Conservation (phyloP, 1,140 invertebrate species). For the Drosophila lacteicornis region DNA sequence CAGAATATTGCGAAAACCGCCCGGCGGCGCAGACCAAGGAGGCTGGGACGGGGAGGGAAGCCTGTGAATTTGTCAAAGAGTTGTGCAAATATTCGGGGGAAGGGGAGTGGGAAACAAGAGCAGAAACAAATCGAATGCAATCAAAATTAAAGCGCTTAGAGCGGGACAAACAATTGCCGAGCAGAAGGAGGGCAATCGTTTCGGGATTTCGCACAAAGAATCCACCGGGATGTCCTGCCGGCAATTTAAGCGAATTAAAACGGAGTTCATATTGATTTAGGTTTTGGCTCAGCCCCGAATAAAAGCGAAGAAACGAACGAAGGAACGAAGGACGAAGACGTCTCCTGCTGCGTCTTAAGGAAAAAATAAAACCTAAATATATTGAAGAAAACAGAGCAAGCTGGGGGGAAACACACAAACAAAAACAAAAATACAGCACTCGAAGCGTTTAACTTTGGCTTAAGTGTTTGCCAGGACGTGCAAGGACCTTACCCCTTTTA, state of each 20-base stretch:
- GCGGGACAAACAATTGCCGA: constrained; percentile 67
- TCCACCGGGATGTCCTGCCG: constrained; percentile 61
- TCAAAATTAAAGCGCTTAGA: constrained; percentile 84
- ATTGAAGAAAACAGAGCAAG: constrained; percentile 53
- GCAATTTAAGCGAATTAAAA: constrained; percentile 83
- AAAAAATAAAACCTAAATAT: constrained; percentile 29
- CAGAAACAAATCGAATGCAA: constrained; percentile 81
- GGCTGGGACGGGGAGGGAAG: constrained; percentile 24
- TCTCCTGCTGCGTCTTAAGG: constrained; percentile 65
- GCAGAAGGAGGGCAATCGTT: constrained; percentile 62
- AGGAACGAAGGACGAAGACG: constrained; percentile 38
- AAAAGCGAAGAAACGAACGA: constrained; percentile 25
- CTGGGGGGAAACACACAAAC: constrained; percentile 58
- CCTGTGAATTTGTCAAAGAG: constrained; percentile 83
- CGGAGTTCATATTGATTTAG: constrained; percentile 77
- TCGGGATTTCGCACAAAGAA: constrained; percentile 70
- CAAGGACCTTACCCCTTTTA: constrained; percentile 51
- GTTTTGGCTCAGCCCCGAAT: constrained; percentile 39
- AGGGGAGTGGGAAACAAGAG: constrained; percentile 36
- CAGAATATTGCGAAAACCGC: constrained; percentile 69
- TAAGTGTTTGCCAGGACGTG: constrained; percentile 79
- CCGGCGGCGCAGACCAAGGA: constrained; percentile 45
- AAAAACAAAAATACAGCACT: constrained; percentile 83
- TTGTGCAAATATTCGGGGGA: constrained; percentile 63
- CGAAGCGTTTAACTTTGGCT: constrained; percentile 82